A percentile compares a stretch with the other conserved stretches of the same genome.
These are phyloP conservation scores for Phalacrocorax carbo DNA, from an alignment of 2,113 vertebrate species.

Conservation along the genomic window DNA sequence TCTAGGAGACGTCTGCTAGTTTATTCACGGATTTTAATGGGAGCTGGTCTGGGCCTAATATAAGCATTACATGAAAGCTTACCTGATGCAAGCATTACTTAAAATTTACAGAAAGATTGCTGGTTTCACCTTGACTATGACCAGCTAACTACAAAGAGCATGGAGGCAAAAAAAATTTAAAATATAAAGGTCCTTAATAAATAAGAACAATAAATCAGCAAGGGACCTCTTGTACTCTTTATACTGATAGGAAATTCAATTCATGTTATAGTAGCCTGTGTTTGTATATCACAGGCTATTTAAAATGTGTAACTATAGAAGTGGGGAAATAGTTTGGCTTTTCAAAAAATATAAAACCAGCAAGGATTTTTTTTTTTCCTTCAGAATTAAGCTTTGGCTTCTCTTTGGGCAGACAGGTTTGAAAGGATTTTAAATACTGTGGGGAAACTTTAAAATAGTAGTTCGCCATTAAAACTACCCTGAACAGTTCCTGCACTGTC, in stretches of 20 bases:
- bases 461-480: neutral
- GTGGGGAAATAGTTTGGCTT: neutral
- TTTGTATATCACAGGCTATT: neutral
- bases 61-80: neutral
- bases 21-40: constrained; percentile 27
- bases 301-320: neutral
- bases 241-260: neutral
- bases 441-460: neutral
- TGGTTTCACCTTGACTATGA: neutral
- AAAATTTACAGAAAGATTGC: neutral
- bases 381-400: neutral
- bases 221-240: neutral
- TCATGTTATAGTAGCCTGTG: neutral
- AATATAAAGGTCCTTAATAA: neutral
- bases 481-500: neutral
- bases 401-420: neutral
- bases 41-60: neutral
- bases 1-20: constrained; percentile 15
- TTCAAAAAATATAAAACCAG: neutral
- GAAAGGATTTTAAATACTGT: neutral
- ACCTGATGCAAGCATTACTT: neutral
- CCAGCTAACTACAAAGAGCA: neutral
- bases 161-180: neutral
- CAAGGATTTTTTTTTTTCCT: neutral
- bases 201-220: neutral